phyloP scores from a whole-genome alignment of 2,113 vertebrate genomes.

The Tursiops truncatus region DNA sequence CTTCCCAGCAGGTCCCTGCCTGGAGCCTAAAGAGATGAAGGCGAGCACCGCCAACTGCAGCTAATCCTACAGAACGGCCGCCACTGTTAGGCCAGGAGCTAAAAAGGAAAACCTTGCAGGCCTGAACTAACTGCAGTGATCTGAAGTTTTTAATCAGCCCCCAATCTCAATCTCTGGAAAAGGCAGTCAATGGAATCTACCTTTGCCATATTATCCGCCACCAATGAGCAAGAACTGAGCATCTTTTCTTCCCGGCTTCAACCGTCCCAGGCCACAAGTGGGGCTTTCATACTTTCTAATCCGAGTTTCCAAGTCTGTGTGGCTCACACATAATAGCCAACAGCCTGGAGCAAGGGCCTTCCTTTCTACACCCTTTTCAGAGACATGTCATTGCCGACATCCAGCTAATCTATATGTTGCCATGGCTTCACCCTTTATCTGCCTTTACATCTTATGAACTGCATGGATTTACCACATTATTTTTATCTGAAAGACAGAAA shows the following conservation, averaged over 20 bases:
- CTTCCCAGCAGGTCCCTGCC: slow-evolving; percentile 82
- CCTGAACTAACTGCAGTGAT: slow-evolving; percentile 67
- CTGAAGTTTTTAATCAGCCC: slow-evolving; percentile 81
- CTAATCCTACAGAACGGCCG: slow-evolving; percentile 80
- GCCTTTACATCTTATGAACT: slow-evolving; percentile 89
- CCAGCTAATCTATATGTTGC: slow-evolving; percentile 90
- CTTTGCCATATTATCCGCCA: slow-evolving; percentile 85
- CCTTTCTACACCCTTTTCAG: slow-evolving; percentile 84
- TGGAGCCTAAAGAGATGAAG: slow-evolving; percentile 81
- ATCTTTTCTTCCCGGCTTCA: slow-evolving; percentile 82
- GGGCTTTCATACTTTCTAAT: slow-evolving; percentile 86
- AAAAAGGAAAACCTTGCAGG: slow-evolving; percentile 79
- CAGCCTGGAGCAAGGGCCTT: slow-evolving; percentile 86
- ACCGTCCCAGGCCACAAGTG: slow-evolving; percentile 83
- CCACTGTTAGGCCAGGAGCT: slow-evolving; percentile 82
- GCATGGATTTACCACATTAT: slow-evolving; percentile 88
- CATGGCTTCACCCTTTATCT: slow-evolving; percentile 88
- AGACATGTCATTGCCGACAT: slow-evolving; percentile 88
- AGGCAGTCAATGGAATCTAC: slow-evolving; percentile 84
- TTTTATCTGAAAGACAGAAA: slow-evolving; percentile 89
- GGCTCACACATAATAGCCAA: slow-evolving; percentile 85
- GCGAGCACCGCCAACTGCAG: slow-evolving; percentile 73
- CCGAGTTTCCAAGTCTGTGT: slow-evolving; percentile 83
- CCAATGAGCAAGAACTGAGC: slow-evolving; percentile 90
- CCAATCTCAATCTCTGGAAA: slow-evolving; percentile 75